Conservation (phyloP, 2,113 vertebrate species). For the Speoplatyrhinus poulsoni region DNA sequence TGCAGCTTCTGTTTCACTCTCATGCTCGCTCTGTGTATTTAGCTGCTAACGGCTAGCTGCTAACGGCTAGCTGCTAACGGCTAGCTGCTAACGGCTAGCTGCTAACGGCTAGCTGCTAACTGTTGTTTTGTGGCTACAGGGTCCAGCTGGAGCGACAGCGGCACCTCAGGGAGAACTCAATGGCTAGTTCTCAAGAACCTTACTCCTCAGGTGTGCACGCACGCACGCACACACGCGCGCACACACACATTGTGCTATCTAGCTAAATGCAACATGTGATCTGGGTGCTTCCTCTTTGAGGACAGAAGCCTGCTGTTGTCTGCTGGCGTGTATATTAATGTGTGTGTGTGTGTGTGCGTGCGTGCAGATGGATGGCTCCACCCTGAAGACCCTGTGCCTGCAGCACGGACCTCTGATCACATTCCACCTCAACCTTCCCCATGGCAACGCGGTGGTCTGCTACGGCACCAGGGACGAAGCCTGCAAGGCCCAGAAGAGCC, state of each 20-base stretch:
- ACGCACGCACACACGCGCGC: neutral
- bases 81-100: no score
- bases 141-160: constrained; percentile 92
- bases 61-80: no score
- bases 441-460: constrained; percentile 95
- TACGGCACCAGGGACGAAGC: constrained; percentile 99
- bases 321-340: neutral
- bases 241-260: neutral
- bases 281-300: no score
- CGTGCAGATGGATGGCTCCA: constrained; percentile 94
- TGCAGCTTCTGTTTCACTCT: no score
- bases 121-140: constrained; percentile 67
- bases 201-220: constrained; percentile 90
- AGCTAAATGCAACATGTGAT: neutral
- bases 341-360: constrained; percentile 15
- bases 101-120: no score
- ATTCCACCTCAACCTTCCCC: constrained; percentile 99
- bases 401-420: constrained; percentile 98
- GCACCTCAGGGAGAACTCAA: constrained; percentile 97
- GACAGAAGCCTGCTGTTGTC: no score
- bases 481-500: constrained; percentile 98
- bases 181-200: constrained; percentile 99
- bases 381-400: constrained; percentile 99
- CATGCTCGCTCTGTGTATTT: no score
- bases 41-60: no score